A percentile compares a stretch with the other conserved stretches of the same genome.
phyloP scores from a whole-genome alignment of 2,797 vertebrate species.

The Spea hammondii region DNA sequence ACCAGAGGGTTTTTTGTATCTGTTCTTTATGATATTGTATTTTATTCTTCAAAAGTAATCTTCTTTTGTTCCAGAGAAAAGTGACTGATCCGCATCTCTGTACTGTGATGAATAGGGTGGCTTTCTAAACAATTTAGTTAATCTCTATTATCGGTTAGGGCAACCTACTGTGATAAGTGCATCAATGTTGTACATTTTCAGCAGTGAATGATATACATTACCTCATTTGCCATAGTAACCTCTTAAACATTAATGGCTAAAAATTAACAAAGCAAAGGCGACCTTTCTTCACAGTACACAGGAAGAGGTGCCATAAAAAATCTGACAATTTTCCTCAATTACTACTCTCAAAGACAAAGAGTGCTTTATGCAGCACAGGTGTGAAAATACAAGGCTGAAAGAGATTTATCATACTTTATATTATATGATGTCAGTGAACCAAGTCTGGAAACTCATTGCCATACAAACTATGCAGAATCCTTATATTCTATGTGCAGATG shows the following conservation, averaged over 20 bases:
- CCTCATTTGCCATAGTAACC: constrained; percentile 48
- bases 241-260: constrained; percentile 49
- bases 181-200: constrained; percentile 41
- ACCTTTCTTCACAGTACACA: constrained; percentile 35
- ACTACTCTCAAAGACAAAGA: constrained; percentile 44
- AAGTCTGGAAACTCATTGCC: constrained; percentile 25
- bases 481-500: constrained; percentile 26
- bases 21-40: constrained; percentile 40
- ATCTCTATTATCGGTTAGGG: constrained; percentile 44
- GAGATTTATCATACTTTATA: constrained; percentile 39
- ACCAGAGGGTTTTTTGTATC: constrained; percentile 43
- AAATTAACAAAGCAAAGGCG: constrained; percentile 46
- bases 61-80: constrained; percentile 36
- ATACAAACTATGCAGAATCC: constrained; percentile 25
- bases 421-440: constrained; percentile 44
- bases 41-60: constrained; percentile 44
- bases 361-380: constrained; percentile 41
- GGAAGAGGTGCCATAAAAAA: constrained; percentile 39
- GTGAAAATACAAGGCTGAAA: constrained; percentile 42
- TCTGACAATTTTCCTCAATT: constrained; percentile 49
- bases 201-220: constrained; percentile 41
- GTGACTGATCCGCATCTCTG: constrained; percentile 31
- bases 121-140: constrained; percentile 47
- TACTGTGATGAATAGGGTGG: constrained; percentile 38
- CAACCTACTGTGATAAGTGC: constrained; percentile 44